A percentile compares a stretch with the other conserved stretches of the same genome.
Evolutionary conservation across 2,888 invertebrate species (phyloP).

Genomic region (Cistogaster globosa): DNA sequence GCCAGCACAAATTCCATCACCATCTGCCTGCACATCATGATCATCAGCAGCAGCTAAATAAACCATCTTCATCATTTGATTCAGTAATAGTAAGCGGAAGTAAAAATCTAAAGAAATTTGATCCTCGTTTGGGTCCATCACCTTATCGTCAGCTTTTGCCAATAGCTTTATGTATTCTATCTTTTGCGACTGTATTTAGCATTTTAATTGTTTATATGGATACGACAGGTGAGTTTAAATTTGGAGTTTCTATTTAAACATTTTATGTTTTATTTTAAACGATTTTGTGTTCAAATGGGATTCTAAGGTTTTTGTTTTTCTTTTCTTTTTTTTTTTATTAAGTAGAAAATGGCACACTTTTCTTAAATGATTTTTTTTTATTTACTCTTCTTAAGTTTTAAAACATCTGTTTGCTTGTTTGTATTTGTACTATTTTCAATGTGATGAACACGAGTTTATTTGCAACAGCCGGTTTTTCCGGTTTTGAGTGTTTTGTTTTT

Average conservation of each 20-base stretch:
- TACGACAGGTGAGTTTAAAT: constrained; percentile 86
- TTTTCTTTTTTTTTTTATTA: neutral
- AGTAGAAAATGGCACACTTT: neutral
- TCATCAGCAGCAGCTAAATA: constrained; percentile 64
- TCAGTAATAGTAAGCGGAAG: constrained; percentile 73
- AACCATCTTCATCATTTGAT: constrained; percentile 68
- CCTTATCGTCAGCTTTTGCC: constrained; percentile 85
- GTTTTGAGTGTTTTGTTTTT: no score
- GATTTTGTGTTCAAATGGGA: neutral
- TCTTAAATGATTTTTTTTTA: no score
- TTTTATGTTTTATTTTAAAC: neutral
- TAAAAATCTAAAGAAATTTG: constrained; percentile 81
- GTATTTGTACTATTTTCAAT: no score
- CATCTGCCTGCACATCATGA: constrained; percentile 72
- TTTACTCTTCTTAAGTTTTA: no score
- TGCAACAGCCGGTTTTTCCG: no score
- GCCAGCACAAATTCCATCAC: constrained; percentile 70
- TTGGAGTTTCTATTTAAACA: neutral
- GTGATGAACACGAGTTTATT: no score
- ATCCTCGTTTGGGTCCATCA: constrained; percentile 81
- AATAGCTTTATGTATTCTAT: constrained; percentile 88
- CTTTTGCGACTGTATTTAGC: constrained; percentile 91
- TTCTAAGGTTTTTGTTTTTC: no score
- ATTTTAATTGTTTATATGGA: constrained; percentile 91
- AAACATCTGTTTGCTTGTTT: no score